Evolutionary conservation across 2,888 invertebrate species (phyloP).

Genomic region (Pachymerium ferrugineum): DNA sequence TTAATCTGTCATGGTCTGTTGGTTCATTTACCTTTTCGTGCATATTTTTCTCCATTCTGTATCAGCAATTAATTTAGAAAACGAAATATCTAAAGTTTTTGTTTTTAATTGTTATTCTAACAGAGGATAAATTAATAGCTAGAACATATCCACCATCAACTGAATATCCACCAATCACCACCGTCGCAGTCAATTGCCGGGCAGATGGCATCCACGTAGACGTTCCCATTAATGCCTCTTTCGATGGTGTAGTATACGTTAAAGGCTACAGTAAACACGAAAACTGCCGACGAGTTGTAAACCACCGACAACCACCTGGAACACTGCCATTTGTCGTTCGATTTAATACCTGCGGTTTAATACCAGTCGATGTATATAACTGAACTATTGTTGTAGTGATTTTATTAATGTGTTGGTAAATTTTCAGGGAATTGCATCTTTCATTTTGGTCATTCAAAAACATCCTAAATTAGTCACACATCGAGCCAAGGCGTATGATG

Average conservation of each 20-base stretch:
- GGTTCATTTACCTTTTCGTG: too few relatives aligned
- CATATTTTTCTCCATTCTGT: too few relatives aligned
- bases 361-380: constrained; percentile 73
- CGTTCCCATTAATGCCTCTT: constrained; percentile 59
- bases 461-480: constrained; percentile 92
- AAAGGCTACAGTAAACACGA: constrained; percentile 92
- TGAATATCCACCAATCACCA: constrained; percentile 32
- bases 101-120: not conserved
- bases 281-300: constrained; percentile 74
- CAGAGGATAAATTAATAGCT: not conserved
- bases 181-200: constrained; percentile 65
- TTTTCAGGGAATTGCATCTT: constrained; percentile 76
- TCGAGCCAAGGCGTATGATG: constrained; percentile 91
- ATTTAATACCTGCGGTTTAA: constrained; percentile 85
- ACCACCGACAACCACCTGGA: constrained; percentile 62
- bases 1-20: not conserved
- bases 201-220: constrained; percentile 83
- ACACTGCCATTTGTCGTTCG: constrained; percentile 78
- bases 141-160: constrained; percentile 39
- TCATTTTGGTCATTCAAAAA: constrained; percentile 89
- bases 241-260: constrained; percentile 85
- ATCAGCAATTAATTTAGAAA: not conserved
- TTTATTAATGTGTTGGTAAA: not conserved
- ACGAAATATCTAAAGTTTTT: too few relatives aligned
- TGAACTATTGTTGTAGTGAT: not conserved